These are phyloP conservation scores for Squalus acanthias DNA, from an alignment of 2,797 vertebrate genomes.

Conservation along the genomic window DNA sequence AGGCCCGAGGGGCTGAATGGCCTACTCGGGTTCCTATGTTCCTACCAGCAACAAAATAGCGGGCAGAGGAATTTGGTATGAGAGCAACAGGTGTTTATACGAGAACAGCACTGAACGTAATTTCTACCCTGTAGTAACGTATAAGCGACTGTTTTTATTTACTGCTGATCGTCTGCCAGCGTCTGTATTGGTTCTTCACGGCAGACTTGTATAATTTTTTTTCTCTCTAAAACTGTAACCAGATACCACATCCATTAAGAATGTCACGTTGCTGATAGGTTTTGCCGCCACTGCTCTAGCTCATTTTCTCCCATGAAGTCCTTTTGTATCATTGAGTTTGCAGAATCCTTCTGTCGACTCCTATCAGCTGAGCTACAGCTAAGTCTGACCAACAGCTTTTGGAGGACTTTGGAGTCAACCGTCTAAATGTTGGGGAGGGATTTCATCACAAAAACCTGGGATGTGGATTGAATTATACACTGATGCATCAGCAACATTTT, in stretches of 20 bases:
- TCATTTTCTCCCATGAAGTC: background rate
- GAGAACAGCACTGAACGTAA: background rate
- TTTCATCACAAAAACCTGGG: background rate
- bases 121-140: background rate
- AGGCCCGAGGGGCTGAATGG: background rate
- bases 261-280: background rate
- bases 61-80: background rate
- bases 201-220: background rate
- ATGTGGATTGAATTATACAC: background rate
- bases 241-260: slow-evolving; percentile 1
- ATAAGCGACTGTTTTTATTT: slow-evolving; percentile 1
- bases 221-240: background rate
- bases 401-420: background rate
- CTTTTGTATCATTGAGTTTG: background rate
- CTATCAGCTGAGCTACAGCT: background rate
- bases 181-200: background rate
- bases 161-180: background rate
- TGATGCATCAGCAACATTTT: background rate
- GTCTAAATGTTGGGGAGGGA: background rate
- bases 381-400: background rate
- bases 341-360: background rate
- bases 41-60: background rate
- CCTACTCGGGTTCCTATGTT: too few relatives aligned
- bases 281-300: background rate
- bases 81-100: background rate